These are phyloP conservation scores for Anabacerthia variegaticeps DNA, from an alignment of 2,797 vertebrate species.

Conservation along the genomic window DNA sequence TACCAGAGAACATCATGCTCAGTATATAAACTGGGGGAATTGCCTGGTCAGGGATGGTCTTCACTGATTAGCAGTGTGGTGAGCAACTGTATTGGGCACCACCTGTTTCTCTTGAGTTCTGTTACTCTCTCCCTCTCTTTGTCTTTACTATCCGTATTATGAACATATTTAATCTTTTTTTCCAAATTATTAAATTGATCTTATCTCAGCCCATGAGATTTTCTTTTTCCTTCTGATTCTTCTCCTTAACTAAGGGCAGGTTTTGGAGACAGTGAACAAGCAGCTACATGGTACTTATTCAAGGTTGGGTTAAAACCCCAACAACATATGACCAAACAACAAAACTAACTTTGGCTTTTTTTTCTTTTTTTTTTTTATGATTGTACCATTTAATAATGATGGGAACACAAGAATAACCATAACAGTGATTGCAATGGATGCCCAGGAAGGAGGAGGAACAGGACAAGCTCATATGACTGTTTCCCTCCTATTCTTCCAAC, in stretches of 20 bases:
- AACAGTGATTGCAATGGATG: neutral
- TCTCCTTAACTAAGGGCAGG: no score
- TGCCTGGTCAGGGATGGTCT: neutral
- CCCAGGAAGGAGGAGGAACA: neutral
- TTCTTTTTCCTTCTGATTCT: neutral
- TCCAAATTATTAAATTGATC: neutral
- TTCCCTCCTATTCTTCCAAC: neutral
- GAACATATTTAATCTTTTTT: neutral
- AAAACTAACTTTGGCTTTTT: neutral
- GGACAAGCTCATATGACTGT: neutral
- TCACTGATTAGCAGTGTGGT: rapidly evolving
- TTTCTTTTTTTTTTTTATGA: neutral
- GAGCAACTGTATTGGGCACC: neutral
- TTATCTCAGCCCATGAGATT: rapidly evolving
- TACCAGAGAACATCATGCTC: neutral
- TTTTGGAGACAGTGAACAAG: neutral
- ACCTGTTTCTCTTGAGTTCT: neutral
- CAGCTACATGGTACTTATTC: neutral
- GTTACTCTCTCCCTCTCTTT: neutral
- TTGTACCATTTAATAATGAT: neutral
- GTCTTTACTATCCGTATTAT: neutral
- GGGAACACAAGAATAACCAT: neutral
- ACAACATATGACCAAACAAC: neutral
- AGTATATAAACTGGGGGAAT: no score
- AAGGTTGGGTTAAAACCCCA: neutral